Evolutionary conservation across 23 tunicate genomes (phyloP), one percentile per base, ranked within the genome.

Genomic region (Clavelina lepadiformis): DNA sequence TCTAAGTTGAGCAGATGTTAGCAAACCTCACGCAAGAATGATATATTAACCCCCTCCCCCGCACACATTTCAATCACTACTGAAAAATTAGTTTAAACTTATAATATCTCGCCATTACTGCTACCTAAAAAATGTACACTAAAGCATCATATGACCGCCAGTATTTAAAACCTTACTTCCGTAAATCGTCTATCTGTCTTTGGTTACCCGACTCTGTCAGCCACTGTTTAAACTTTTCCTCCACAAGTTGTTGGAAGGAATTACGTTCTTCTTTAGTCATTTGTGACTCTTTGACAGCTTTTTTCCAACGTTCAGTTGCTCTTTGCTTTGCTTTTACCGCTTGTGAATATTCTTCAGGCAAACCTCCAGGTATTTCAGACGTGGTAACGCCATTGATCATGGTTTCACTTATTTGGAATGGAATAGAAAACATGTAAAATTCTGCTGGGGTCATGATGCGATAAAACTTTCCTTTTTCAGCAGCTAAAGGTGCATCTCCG

Each of bases 161-260:
- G 15, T 11, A 41, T 41, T 41, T 41, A 15, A 11, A 41, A 4
- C 21, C 38, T 63, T 35, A 36, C 15, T 66, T 58, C 23, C 89
- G 79, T 20, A 89, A 46, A 34, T 77, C 89, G 71, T 75, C 89
- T 19, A 89, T 32, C 28, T 89, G 89, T 27, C 67, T 68, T 62
- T 81, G 88, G 51, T 81, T 69, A 31, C 88, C 82, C 5, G 88
- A 75, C 54, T 65, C 69, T 5, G n/a, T 33, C 18, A 89, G 44
- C 97, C 97, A 89, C 21, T 81, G 73, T 29, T 75, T 76, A 54
- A 89, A 89, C 35, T 74, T 70, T 31, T 56, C 65, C 46, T 89
- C 97, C 3, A 89, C 83, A 21, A 70, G 71, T 31, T 51, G 3
- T 55, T 89, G 97, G 56, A 89, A 89, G 1, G 26, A 8, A 38